Evolutionary conservation across 2,888 invertebrate genomes (phyloP), one percentile per base, ranked within the genome.

Genomic region (Troides aeacus): DNA sequence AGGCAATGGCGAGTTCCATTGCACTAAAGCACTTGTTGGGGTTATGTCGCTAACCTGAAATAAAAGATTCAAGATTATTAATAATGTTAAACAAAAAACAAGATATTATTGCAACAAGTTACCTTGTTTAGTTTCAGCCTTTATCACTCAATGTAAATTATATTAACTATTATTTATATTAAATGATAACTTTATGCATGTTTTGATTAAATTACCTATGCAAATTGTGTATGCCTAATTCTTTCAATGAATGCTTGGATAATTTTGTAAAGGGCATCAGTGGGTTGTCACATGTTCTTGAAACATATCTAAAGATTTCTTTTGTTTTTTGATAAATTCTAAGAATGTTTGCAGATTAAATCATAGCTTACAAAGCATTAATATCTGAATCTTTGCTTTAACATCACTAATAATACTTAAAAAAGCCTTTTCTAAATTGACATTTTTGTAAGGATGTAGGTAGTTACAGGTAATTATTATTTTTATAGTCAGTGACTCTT

Each of bases 11-110:
- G 96, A 95, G 79, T 95, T 95, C 96, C 97, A 97, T 81, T 96
- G 95, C 78, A 97, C 94, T 85, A 97, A 94, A 82, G 97, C 97
- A 90, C 96, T 96, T 76, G 97, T 95, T 72, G 97, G 95, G 79
- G 95, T 96, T 79, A 97, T 94, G 82, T 97, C 97, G 79, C 95
- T 95, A 75, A 97, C 96, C 97, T 97, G 83, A 15, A 89, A 67
- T n/a, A 24, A 5, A 81, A 72, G 24, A 6, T 15, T 15, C n/a
- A 62, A 50, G 23, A 53, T n/a, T 53, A n/a, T 53, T 18, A 53
- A 18, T n/a, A 53, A 18, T n/a, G 18, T 53, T n/a, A 15, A 46
- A n/a, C 53, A 53, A 6, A 7, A n/a, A 18, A 7, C 6, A 18
- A 53, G 6, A 53, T 8, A 53, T 5, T n/a, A 1, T 5, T 53